These are phyloP conservation scores for Emydocephalus ijimae DNA, from an alignment of 2,113 vertebrate species.

Conservation along the genomic window DNA sequence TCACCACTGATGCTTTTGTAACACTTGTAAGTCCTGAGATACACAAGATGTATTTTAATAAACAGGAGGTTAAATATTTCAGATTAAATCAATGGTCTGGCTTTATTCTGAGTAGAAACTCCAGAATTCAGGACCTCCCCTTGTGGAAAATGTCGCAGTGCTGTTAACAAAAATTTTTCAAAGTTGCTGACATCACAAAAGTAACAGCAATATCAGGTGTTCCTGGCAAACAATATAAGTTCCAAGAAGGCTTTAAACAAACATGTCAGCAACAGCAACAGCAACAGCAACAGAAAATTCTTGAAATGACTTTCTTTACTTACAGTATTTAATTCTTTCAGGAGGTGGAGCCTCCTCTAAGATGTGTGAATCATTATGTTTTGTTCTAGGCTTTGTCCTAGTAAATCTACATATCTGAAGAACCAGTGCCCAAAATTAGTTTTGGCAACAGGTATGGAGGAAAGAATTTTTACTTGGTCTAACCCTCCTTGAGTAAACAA, in stretches of 20 bases:
- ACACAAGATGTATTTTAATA: not conserved
- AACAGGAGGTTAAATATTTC: not conserved
- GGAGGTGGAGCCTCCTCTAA: constrained; percentile 30
- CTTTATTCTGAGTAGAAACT: not conserved
- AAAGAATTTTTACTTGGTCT: constrained; percentile 52
- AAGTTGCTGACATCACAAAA: not conserved
- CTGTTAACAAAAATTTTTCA: fast-evolving
- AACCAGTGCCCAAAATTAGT: constrained; percentile 23
- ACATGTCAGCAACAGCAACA: constrained; percentile 27
- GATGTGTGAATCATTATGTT: constrained; percentile 32
- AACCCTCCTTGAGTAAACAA: constrained; percentile 50
- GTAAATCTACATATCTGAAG: constrained; percentile 17
- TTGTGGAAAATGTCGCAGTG: not conserved
- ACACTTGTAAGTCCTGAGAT: not conserved
- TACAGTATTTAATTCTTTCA: constrained; percentile 35
- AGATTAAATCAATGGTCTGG: not conserved
- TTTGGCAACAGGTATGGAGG: constrained; percentile 48
- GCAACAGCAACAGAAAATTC: not conserved
- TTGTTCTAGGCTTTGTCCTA: constrained; percentile 53
- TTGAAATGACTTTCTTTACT: constrained; percentile 33
- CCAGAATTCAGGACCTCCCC: not conserved
- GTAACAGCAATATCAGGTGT: not conserved
- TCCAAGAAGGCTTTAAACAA: constrained; percentile 48
- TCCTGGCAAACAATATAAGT: constrained; percentile 49
- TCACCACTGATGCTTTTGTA: not conserved